These are phyloP conservation scores for Herminia tarsipennalis DNA, from an alignment of 2,888 invertebrate genomes.

Conservation along the genomic window DNA sequence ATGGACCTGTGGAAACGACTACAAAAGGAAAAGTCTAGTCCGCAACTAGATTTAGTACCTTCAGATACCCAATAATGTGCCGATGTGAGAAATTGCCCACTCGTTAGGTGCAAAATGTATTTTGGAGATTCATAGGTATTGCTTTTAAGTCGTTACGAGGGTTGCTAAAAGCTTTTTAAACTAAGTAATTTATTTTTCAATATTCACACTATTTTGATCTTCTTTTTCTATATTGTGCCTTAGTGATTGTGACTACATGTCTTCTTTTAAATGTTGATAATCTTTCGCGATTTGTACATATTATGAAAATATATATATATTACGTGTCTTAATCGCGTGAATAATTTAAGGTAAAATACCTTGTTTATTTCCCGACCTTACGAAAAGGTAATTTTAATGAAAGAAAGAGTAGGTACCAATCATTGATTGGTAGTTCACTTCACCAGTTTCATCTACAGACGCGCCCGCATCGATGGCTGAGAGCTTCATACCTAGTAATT, in stretches of 20 bases:
- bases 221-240: neutral
- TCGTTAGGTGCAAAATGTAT: conserved; percentile 33
- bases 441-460: too few relatives aligned
- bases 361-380: too few relatives aligned
- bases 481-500: too few relatives aligned
- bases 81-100: conserved; percentile 43
- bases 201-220: neutral
- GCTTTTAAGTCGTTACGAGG: neutral
- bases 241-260: neutral
- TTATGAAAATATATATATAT: too few relatives aligned
- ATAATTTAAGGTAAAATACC: too few relatives aligned
- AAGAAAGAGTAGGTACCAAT: too few relatives aligned
- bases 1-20: conserved; percentile 71
- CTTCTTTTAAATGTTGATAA: too few relatives aligned
- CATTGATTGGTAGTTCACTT: too few relatives aligned
- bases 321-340: too few relatives aligned
- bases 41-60: conserved; percentile 72
- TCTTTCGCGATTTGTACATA: too few relatives aligned
- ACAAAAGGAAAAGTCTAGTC: conserved; percentile 70
- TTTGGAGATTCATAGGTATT: conserved; percentile 26
- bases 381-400: too few relatives aligned
- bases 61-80: conserved; percentile 62
- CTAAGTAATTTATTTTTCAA: neutral
- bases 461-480: too few relatives aligned
- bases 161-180: neutral